Percentiles rank a stretch among this genome's conserved stretches.
Conservation (phyloP, 1,140 invertebrate species). For the Zaprionus lachaisei region DNA sequence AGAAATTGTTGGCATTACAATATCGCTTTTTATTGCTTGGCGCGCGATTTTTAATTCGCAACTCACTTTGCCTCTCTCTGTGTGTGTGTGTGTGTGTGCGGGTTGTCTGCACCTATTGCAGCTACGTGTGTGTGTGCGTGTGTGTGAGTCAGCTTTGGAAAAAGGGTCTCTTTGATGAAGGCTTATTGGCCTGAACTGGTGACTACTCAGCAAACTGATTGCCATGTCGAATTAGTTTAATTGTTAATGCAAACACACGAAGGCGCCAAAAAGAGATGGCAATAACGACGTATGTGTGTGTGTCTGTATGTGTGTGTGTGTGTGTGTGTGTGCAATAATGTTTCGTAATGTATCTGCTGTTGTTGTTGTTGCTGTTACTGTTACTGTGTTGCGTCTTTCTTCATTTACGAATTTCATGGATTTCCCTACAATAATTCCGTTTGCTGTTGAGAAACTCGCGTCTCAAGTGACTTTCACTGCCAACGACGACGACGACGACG, state of each 20-base stretch:
- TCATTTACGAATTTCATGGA: slow-evolving; percentile 81
- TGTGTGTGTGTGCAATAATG: slow-evolving; percentile 48
- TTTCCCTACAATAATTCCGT: slow-evolving; percentile 75
- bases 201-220: slow-evolving; percentile 55
- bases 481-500: slow-evolving; percentile 32
- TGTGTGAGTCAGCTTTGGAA: slow-evolving; percentile 30
- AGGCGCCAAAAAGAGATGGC: neutral
- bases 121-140: neutral
- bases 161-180: slow-evolving; percentile 52
- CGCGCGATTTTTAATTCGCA: slow-evolving; percentile 69
- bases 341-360: slow-evolving; percentile 66
- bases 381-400: slow-evolving; percentile 60
- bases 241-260: slow-evolving; percentile 68
- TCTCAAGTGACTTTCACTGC: slow-evolving; percentile 78
- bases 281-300: neutral
- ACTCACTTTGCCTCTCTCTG: slow-evolving; percentile 33
- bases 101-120: slow-evolving; percentile 32
- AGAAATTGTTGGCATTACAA: slow-evolving; percentile 70
- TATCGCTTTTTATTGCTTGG: slow-evolving; percentile 65
- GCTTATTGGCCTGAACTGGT: slow-evolving; percentile 32
- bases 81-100: slow-evolving; percentile 30
- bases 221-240: slow-evolving; percentile 79
- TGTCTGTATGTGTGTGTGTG: neutral
- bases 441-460: slow-evolving; percentile 64
- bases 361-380: slow-evolving; percentile 27